Percentiles rank a stretch among this genome's conserved stretches.
These are phyloP conservation scores for Leptopilina myrica DNA, from an alignment of 2,888 invertebrate species.

Conservation along the genomic window DNA sequence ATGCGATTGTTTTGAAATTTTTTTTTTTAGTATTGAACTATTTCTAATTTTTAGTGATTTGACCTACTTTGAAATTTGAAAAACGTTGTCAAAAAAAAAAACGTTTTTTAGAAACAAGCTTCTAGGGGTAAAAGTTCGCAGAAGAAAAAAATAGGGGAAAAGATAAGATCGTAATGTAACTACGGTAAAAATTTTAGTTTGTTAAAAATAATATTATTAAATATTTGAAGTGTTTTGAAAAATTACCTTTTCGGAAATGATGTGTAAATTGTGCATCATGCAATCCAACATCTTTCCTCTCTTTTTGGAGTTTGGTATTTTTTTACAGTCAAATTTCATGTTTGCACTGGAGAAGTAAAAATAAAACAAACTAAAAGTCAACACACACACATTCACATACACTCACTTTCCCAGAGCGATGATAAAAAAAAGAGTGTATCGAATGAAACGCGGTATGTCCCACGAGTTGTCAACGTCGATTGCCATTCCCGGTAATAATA, in stretches of 20 bases:
- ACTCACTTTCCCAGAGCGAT: background rate
- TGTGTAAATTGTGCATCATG: constrained; percentile 28
- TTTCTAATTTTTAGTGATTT: no score
- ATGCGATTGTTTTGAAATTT: no score
- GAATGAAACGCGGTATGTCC: constrained; percentile 35
- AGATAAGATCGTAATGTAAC: no score
- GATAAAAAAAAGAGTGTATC: constrained; percentile 20
- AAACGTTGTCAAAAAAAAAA: no score
- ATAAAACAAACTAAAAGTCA: background rate
- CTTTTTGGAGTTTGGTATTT: background rate
- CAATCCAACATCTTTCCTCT: constrained; percentile 31
- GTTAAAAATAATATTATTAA: no score
- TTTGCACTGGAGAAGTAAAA: background rate
- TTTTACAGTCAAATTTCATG: constrained; percentile 18
- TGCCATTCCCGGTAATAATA: constrained; percentile 34
- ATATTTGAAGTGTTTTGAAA: background rate
- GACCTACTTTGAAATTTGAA: no score
- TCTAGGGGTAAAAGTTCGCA: no score
- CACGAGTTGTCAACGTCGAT: constrained; percentile 38
- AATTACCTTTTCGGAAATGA: constrained; percentile 23
- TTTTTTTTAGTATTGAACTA: no score
- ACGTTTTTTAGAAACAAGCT: no score
- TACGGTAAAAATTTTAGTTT: no score
- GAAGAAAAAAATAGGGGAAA: no score
- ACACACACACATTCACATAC: constrained; percentile 7